Conservation (phyloP, 2,888 invertebrate species). For the Drosophila anceps region DNA sequence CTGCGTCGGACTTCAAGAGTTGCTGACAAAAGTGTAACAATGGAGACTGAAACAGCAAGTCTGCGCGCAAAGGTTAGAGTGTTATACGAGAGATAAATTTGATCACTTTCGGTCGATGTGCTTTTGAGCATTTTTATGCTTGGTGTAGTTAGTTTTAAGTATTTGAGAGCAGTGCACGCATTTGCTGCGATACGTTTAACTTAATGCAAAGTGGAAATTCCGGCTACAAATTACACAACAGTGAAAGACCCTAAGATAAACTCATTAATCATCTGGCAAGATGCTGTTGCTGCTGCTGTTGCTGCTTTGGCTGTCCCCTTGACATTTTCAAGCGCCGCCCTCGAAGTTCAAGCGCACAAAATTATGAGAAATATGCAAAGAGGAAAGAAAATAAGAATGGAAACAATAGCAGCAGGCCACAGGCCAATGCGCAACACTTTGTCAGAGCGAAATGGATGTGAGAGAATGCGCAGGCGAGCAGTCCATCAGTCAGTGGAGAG, state of each 20-base stretch:
- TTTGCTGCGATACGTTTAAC: constrained; percentile 30
- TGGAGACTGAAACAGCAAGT: neutral
- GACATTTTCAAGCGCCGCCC: constrained; percentile 50
- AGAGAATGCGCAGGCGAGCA: constrained; percentile 13
- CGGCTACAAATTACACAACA: constrained; percentile 35
- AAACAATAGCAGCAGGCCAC: constrained; percentile 27
- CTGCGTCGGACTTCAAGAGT: too few species aligned
- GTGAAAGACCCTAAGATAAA: constrained; percentile 36
- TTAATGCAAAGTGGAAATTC: constrained; percentile 32
- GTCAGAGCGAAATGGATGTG: constrained; percentile 14
- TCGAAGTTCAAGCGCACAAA: constrained; percentile 48
- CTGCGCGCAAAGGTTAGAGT: neutral
- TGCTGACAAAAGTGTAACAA: neutral
- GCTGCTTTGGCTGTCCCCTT: constrained; percentile 27
- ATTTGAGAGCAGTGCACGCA: constrained; percentile 13
- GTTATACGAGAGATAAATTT: neutral
- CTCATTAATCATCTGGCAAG: constrained; percentile 50
- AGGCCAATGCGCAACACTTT: constrained; percentile 30
- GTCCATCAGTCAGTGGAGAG: constrained; percentile 46
- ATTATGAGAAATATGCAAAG: constrained; percentile 57
- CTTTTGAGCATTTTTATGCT: neutral
- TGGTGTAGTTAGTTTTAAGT: constrained; percentile 1
- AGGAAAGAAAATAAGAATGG: constrained; percentile 9
- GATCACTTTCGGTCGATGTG: neutral
- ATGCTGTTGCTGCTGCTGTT: constrained; percentile 2